Evolutionary conservation across 2,888 invertebrate genomes (phyloP), one percentile per base, ranked within the genome.

Genomic region (Hesperia comma): DNA sequence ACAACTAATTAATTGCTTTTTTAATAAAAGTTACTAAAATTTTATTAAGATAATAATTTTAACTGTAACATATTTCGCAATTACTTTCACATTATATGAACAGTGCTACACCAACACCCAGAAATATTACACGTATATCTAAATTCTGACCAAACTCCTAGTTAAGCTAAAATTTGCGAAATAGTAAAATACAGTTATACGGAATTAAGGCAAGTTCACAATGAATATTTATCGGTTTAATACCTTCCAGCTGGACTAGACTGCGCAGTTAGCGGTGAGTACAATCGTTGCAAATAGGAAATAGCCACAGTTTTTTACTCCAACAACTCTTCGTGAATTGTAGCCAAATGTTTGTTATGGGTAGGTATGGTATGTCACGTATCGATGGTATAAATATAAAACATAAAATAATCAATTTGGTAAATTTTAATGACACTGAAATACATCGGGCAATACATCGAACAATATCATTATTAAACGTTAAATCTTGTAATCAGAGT

Each of bases 151-250:
- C 68, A 69, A 77, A 77, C 74, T 80, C 75, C 77, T 75, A 76
- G 81, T 83, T 85, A 84, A 84, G 84, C 82, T 84, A 80, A 84
- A 88, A 88, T 88, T 88, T 88, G 84, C 80, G 83, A 82, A 86
- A 87, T 87, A 87, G 85, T 88, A 87, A 88, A 86, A 86, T 87
- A 90, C 85, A 84, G 84, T 79, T 81, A 81, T 85, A 81, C 80
- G 81, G 86, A 88, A 91, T 91, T 90, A 88, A 90, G 75, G 87
- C 86, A 85, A 91, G 84, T 89, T 89, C 85, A 87, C 91, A 92
- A 92, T 90, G 87, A 88, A 90, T 91, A 91, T 92, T 92, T 92
- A 92, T 89, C 75, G 88, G 79, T 87, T 91, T 91, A 92, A 92
- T 92, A 90, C 87, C 79, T 75, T 81, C 83, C 86, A 88, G 86